Evolutionary conservation across 2,113 vertebrate genomes (phyloP).

Genomic region (Nanger granti): DNA sequence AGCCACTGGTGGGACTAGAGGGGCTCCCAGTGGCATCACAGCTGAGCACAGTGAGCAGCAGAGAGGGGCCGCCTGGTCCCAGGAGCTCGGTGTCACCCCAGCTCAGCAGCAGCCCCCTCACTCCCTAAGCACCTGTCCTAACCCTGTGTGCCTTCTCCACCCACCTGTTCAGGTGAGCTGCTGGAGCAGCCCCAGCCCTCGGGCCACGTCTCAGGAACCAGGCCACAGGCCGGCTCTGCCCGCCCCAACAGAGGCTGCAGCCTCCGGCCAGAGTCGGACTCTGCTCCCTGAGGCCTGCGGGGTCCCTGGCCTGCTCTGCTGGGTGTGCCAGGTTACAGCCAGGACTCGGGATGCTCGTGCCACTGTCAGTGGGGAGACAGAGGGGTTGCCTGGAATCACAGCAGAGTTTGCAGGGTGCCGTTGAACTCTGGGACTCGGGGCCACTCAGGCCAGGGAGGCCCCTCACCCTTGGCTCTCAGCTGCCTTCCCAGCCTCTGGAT

Average conservation of each 20-base stretch:
- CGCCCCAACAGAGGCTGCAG: not conserved
- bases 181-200: not conserved
- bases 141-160: not conserved
- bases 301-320: not conserved
- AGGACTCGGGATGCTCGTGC: not conserved
- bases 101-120: not conserved
- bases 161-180: not conserved
- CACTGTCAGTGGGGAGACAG: not conserved
- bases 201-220: not conserved
- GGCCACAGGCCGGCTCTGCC: not conserved
- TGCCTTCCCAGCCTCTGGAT: not conserved
- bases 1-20: fast-evolving
- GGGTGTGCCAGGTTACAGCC: not conserved
- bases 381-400: not conserved
- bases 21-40: not conserved
- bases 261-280: not conserved
- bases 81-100: not conserved
- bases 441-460: not conserved
- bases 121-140: not conserved
- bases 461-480: not conserved
- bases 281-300: not conserved
- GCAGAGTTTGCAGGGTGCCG: not conserved
- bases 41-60: not conserved
- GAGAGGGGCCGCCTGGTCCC: not conserved
- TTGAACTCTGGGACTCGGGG: not conserved